Evolutionary conservation across 2,797 vertebrate species (phyloP).

Genomic region (Mycteria americana): DNA sequence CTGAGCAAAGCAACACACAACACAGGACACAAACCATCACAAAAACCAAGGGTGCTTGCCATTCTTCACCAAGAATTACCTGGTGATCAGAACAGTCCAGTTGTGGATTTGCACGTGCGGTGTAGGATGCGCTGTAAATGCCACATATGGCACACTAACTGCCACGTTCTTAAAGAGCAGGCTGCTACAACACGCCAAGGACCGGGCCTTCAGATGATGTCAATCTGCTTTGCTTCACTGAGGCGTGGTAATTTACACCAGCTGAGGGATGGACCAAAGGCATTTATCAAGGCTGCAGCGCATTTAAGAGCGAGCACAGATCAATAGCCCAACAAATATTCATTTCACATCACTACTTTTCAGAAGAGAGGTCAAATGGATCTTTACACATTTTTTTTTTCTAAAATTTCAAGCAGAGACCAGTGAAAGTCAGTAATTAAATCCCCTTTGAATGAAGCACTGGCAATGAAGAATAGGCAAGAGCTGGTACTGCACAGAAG

Average conservation of each 20-base stretch:
- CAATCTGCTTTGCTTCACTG: constrained; percentile 51
- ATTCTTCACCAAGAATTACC: not conserved
- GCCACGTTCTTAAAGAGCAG: not conserved
- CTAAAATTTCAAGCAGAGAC: constrained; percentile 29
- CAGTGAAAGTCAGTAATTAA: constrained; percentile 2
- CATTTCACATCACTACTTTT: constrained; percentile 43
- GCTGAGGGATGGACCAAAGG: constrained; percentile 34
- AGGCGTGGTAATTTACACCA: constrained; percentile 36
- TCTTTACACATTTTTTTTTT: not conserved
- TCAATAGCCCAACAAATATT: constrained; percentile 58
- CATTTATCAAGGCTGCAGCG: constrained; percentile 49
- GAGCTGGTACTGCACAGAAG: not conserved
- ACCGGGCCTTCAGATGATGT: not conserved
- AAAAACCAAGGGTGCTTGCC: not conserved
- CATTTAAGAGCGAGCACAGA: constrained; percentile 59
- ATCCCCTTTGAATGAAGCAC: not conserved
- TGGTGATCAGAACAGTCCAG: not conserved
- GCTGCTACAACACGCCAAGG: not conserved
- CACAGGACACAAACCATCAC: not conserved
- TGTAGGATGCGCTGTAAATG: not conserved
- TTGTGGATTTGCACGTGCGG: not conserved
- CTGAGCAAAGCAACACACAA: not conserved
- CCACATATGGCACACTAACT: accelerated
- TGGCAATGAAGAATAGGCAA: not conserved
- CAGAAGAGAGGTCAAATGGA: constrained; percentile 37